Percentiles rank a stretch among this genome's conserved stretches.
phyloP scores from a whole-genome alignment of 2,888 invertebrate genomes.

The Drosophila heteroneura region DNA sequence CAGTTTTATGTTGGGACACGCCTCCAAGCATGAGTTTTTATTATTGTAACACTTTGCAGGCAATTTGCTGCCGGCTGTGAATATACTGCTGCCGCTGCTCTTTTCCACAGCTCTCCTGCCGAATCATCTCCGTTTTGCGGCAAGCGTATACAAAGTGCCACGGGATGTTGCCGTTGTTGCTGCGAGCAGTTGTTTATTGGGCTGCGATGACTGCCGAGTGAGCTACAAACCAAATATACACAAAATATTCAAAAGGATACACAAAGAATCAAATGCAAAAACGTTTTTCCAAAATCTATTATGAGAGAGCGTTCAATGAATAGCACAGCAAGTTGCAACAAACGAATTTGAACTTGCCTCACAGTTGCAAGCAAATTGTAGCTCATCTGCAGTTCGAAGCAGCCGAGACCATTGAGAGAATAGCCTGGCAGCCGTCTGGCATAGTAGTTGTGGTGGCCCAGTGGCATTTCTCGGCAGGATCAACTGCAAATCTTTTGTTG shows the following conservation, averaged over 20 bases:
- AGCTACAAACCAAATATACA: slow-evolving; percentile 9
- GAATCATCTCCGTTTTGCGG: slow-evolving; percentile 59
- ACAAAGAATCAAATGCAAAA: background rate
- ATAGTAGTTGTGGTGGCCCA: slow-evolving; percentile 19
- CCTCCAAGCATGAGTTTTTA: slow-evolving; percentile 81
- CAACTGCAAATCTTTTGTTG: slow-evolving; percentile 27
- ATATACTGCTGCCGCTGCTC: slow-evolving; percentile 32
- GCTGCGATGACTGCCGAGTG: slow-evolving; percentile 12
- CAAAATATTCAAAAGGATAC: no score
- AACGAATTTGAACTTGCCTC: background rate
- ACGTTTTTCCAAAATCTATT: background rate
- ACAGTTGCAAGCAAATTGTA: background rate
- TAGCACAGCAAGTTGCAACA: background rate
- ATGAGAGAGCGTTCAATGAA: background rate
- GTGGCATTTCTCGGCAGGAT: slow-evolving; percentile 10
- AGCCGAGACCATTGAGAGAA: background rate
- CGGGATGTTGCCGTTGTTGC: slow-evolving; percentile 18
- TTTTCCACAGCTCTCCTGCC: slow-evolving; percentile 32
- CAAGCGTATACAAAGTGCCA: slow-evolving; percentile 60
- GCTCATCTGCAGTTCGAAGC: slow-evolving; percentile 7
- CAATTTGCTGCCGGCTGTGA: slow-evolving; percentile 76
- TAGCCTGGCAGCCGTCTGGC: background rate
- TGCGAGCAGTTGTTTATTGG: slow-evolving; percentile 9
- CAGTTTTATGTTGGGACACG: slow-evolving; percentile 83
- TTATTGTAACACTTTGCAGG: slow-evolving; percentile 80